These are phyloP conservation scores for Sclerodermus sp. DNA, from an alignment of 2,888 invertebrate species.

Conservation along the genomic window DNA sequence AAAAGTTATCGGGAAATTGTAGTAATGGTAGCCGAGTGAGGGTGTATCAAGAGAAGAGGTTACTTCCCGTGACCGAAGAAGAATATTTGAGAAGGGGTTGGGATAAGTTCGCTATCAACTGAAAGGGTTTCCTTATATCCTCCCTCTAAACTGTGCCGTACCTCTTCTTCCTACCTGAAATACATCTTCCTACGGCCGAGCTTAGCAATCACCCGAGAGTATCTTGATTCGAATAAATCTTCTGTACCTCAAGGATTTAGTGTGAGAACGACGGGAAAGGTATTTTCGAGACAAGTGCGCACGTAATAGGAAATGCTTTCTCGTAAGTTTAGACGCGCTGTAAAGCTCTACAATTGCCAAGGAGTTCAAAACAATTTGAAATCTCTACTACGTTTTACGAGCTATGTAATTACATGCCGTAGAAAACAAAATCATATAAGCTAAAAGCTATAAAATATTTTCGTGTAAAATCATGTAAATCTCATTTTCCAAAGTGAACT, in stretches of 20 bases:
- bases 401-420: constrained; percentile 26
- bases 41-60: no score
- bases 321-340: constrained; percentile 13
- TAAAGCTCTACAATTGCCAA: constrained; percentile 18
- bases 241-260: constrained; percentile 35
- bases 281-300: constrained; percentile 33
- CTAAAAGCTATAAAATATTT: no score
- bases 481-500: no score
- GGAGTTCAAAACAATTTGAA: constrained; percentile 33
- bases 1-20: no score
- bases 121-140: constrained; percentile 20
- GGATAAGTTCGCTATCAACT: constrained; percentile 16
- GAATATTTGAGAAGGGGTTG: no score
- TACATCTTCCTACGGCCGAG: constrained; percentile 28
- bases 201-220: constrained; percentile 31
- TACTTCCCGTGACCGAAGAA: neutral
- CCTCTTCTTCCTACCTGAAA: constrained; percentile 33
- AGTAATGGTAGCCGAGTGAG: no score
- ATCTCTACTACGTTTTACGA: constrained; percentile 8
- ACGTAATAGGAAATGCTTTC: constrained; percentile 33
- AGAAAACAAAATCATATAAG: no score
- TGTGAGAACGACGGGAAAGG: constrained; percentile 7
- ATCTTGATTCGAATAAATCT: constrained; percentile 48
- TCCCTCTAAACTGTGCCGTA: constrained; percentile 21
- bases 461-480: no score